Conservation (phyloP, 2,888 invertebrate genomes). For the Troides aeacus region DNA sequence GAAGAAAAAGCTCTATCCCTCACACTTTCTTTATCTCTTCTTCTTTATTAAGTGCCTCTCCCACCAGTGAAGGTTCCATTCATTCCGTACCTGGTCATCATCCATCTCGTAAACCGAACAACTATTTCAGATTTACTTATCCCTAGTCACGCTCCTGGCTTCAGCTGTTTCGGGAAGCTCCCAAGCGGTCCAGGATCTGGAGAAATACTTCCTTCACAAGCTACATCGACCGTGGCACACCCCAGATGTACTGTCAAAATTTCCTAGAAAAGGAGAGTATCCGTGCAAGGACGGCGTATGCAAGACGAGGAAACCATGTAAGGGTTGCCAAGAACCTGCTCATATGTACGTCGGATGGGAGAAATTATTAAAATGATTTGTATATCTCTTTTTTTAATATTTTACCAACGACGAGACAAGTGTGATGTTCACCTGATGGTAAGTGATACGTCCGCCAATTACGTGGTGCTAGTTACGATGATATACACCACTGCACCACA, state of each 20-base stretch:
- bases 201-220: slow-evolving; percentile 47
- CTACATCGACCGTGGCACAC: slow-evolving; percentile 52
- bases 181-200: slow-evolving; percentile 35
- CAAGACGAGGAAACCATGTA: slow-evolving; percentile 39
- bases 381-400: slow-evolving; percentile 1
- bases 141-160: slow-evolving; percentile 1
- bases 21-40: too few species aligned
- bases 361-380: slow-evolving; percentile 26
- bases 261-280: slow-evolving; percentile 55
- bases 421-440: too few species aligned
- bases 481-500: too few species aligned
- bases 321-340: slow-evolving; percentile 46
- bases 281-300: slow-evolving; percentile 47
- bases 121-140: background rate
- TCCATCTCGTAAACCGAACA: too few species aligned
- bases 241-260: slow-evolving; percentile 41
- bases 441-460: too few species aligned
- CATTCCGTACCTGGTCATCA: too few species aligned
- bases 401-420: background rate
- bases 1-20: too few species aligned
- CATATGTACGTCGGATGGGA: slow-evolving; percentile 41
- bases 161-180: slow-evolving; percentile 32
- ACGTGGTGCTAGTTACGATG: too few species aligned
- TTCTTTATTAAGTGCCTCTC: too few species aligned
- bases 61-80: too few species aligned